Evolutionary conservation across 2,888 invertebrate genomes (phyloP).

Genomic region (Sthenelais limicola): DNA sequence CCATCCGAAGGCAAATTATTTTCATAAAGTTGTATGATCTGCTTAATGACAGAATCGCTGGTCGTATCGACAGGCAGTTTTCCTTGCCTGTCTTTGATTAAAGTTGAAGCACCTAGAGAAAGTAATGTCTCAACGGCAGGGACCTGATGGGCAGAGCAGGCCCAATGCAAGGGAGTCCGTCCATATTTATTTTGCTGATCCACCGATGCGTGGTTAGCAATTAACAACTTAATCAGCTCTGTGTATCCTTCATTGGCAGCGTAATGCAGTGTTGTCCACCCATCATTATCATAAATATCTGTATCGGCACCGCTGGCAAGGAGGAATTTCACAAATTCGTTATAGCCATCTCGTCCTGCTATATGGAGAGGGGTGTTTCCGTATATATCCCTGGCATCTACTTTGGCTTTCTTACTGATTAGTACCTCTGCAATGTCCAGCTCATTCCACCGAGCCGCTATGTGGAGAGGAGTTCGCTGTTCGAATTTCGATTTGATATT

Average conservation of each 20-base stretch:
- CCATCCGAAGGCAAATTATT: not conserved
- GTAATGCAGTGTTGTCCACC: conserved; percentile 66
- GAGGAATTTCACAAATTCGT: not conserved
- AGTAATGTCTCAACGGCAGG: conserved; percentile 57
- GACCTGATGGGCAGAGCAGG: conserved; percentile 53
- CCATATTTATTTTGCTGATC: conserved; percentile 56
- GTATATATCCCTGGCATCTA: conserved; percentile 62
- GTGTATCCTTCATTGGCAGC: conserved; percentile 63
- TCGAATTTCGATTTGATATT: conserved; percentile 52
- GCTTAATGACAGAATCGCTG: not conserved
- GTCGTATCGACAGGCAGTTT: conserved; percentile 41
- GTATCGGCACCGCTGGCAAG: conserved; percentile 55
- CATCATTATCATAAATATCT: conserved; percentile 60
- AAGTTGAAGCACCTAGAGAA: conserved; percentile 53
- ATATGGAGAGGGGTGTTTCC: conserved; percentile 66
- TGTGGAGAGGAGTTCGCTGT: conserved; percentile 62
- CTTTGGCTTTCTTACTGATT: conserved; percentile 53
- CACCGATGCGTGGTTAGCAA: conserved; percentile 57
- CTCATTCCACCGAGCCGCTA: conserved; percentile 60
- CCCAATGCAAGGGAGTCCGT: conserved; percentile 64
- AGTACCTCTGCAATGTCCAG: conserved; percentile 55
- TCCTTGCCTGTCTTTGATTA: conserved; percentile 51
- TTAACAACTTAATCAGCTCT: conserved; percentile 56
- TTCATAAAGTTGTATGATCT: conserved; percentile 11
- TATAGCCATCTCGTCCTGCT: conserved; percentile 60